These are phyloP conservation scores for Blomia tropicalis DNA, from an alignment of 2,888 invertebrate species.

Conservation along the genomic window DNA sequence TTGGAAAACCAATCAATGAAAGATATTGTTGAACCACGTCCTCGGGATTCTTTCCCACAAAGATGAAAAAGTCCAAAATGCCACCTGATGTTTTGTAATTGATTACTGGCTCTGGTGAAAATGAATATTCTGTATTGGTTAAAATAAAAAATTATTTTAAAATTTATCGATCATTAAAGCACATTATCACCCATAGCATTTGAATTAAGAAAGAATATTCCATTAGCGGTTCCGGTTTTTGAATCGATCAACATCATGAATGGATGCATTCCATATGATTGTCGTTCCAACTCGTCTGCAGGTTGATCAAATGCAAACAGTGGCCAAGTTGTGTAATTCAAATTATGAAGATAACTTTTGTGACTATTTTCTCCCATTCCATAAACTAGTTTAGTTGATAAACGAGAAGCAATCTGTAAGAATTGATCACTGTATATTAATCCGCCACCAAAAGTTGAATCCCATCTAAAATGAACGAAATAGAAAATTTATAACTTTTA, in stretches of 20 bases:
- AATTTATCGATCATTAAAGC: not conserved
- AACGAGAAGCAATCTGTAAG: conserved; percentile 2
- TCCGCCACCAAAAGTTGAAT: conserved; percentile 2
- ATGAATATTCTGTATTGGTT: not conserved
- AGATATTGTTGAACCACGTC: conserved; percentile 42
- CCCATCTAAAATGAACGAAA: conserved; percentile 8
- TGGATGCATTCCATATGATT: conserved; percentile 1
- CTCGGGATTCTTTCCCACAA: conserved; percentile 55
- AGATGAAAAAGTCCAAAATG: conserved; percentile 57
- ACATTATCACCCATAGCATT: conserved; percentile 14
- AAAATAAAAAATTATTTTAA: not conserved
- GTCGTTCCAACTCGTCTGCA: not conserved
- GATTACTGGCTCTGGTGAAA: conserved; percentile 41
- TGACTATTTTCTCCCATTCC: conserved; percentile 32
- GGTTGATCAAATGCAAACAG: conserved; percentile 11
- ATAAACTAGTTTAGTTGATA: not conserved
- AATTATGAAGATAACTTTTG: not conserved
- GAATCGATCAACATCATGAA: not conserved
- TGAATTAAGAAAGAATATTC: conserved; percentile 8
- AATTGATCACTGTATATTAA: conserved; percentile 4
- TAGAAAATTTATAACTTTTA: not conserved
- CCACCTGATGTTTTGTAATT: conserved; percentile 69
- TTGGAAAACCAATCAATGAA: conserved; percentile 53
- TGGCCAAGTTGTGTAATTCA: conserved; percentile 19
- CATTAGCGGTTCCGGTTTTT: not conserved